These are phyloP conservation scores for Ashinkailepas kermadecensis DNA, from an alignment of 2,888 invertebrate genomes.

Conservation along the genomic window DNA sequence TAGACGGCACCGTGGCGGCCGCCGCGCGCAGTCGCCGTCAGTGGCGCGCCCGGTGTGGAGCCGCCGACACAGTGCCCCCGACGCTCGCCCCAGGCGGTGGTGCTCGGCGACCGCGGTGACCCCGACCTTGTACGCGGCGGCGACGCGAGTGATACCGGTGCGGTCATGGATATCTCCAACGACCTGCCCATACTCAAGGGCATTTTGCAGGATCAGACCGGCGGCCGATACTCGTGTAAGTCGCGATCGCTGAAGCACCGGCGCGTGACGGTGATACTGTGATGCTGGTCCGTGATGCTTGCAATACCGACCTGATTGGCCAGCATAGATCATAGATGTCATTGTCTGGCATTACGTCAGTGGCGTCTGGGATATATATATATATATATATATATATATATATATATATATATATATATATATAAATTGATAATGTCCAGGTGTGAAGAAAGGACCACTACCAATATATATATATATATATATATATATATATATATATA, in stretches of 20 bases:
- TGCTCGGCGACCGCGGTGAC: background rate
- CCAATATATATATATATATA: no score
- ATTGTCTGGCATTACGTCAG: no score
- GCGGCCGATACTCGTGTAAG: conserved; percentile 91
- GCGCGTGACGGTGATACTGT: no score
- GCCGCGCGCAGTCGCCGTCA: conserved; percentile 42
- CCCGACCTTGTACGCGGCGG: conserved; percentile 27
- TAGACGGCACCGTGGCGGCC: conserved; percentile 43
- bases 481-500: no score
- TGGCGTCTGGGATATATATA: no score
- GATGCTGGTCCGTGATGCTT: no score
- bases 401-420: no score
- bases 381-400: no score
- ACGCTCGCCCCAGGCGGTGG: conserved; percentile 17
- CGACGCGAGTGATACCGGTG: conserved; percentile 33
- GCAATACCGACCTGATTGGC: no score
- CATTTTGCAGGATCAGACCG: conserved; percentile 80
- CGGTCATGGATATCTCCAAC: conserved; percentile 45
- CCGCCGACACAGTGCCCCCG: background rate
- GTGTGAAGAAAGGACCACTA: no score
- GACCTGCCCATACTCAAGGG: conserved; percentile 84
- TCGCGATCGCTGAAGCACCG: conserved; percentile 38
- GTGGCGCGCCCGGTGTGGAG: conserved; percentile 35
- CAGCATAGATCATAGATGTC: no score
- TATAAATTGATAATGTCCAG: no score